phyloP scores from a whole-genome alignment of 1,140 invertebrate genomes.

The Lerema accius region DNA sequence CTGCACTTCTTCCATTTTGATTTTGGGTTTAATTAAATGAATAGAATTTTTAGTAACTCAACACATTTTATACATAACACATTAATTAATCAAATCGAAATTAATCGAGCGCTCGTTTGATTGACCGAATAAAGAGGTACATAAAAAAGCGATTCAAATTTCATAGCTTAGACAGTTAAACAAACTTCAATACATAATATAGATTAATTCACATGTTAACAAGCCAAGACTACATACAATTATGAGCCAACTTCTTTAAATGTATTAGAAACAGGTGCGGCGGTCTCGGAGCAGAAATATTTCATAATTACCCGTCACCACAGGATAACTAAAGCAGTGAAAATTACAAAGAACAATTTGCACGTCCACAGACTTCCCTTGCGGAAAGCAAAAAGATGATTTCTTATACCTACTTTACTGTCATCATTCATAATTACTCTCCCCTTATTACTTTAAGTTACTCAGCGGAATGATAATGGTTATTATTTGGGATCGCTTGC shows the following conservation, averaged over 20 bases:
- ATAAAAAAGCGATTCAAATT: no score
- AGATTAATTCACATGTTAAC: no score
- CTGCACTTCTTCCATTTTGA: no score
- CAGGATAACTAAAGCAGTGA: conserved; percentile 45
- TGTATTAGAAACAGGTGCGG: conserved; percentile 55
- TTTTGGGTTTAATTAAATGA: no score
- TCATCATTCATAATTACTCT: conserved; percentile 24
- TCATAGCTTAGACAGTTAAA: no score
- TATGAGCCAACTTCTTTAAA: conserved; percentile 38
- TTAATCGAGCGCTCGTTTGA: no score
- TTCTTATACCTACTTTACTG: conserved; percentile 37
- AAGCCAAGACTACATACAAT: no score
- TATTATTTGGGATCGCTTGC: neutral
- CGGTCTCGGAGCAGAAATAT: conserved; percentile 47
- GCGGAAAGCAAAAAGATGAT: conserved; percentile 44
- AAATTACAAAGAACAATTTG: conserved; percentile 55
- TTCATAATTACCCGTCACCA: conserved; percentile 51
- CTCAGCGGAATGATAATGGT: conserved; percentile 2
- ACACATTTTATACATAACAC: no score
- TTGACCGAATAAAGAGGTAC: no score
- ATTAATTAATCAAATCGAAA: no score
- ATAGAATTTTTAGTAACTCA: no score
- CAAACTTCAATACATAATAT: no score
- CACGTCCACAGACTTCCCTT: conserved; percentile 41
- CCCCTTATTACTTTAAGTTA: conserved; percentile 15